These are phyloP conservation scores for Malurus elegans DNA, from an alignment of 2,113 vertebrate species.

Conservation along the genomic window DNA sequence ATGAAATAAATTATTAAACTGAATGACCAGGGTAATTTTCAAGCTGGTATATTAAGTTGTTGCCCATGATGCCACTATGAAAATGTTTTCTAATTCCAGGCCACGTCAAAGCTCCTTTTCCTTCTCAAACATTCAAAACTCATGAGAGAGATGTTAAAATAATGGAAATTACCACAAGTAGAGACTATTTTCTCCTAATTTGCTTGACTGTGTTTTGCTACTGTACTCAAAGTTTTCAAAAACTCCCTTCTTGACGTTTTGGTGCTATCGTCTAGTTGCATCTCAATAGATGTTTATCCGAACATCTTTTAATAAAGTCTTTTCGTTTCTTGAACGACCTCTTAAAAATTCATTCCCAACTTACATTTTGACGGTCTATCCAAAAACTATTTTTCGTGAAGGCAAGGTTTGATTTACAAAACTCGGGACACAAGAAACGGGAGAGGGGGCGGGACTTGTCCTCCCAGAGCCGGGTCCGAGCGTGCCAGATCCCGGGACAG, in stretches of 20 bases:
- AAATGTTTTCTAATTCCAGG: background rate
- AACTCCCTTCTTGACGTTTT: background rate
- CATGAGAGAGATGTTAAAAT: background rate
- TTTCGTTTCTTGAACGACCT: background rate
- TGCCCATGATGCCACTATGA: background rate
- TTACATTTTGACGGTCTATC: background rate
- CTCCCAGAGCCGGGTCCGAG: background rate
- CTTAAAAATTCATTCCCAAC: background rate
- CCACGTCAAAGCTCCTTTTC: background rate
- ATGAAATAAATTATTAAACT: background rate
- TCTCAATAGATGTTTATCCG: background rate
- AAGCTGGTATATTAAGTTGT: background rate
- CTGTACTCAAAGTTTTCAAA: background rate
- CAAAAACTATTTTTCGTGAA: background rate
- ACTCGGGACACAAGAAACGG: background rate
- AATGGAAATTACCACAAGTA: background rate
- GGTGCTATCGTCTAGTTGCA: background rate
- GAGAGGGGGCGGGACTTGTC: fast-evolving
- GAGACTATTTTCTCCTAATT: background rate
- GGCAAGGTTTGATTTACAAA: background rate
- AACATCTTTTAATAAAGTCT: background rate
- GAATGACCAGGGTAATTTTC: background rate
- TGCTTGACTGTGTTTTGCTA: background rate
- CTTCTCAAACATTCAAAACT: background rate
- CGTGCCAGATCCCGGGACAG: background rate